Evolutionary conservation across 2,113 vertebrate species (phyloP), one percentile per base, ranked within the genome.

Genomic region (Clarias batrachus): DNA sequence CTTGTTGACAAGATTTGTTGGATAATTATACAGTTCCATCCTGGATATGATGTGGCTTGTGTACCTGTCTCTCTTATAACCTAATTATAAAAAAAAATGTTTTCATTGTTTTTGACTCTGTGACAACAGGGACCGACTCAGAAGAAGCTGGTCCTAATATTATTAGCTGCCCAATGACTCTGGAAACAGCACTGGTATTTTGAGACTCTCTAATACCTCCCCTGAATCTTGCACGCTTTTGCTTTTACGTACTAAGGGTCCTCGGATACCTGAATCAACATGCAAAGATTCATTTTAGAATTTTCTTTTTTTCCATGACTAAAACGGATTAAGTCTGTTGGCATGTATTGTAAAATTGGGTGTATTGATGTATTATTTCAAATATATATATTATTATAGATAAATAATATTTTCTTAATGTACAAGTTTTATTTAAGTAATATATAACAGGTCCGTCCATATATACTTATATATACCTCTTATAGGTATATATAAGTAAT

Each of bases 391-490:
- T 76, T 74, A 52, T 76, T 76, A 33, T 73, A 19, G 7, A 56
- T 78, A 59, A 81, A 37, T 12, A 62, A 37, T 63, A 25, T 65
- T 48, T 33, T 56, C 14, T 30, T 68, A 76, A 19, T 77, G 11
- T 52, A 23, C 70, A 62, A 54, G 37, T 27, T 9, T 79, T 11
- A 3, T 66, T 56, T 33, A 16, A 74, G 21, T 59, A 25, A 62
- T 54, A 83, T 13, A 63, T 81, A 83, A 52, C 23, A 62, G 21
- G n/a, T n/a, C n/a, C n/a, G n/a, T n/a, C n/a, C n/a, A n/a, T n/a
- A n/a, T n/a, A n/a, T n/a, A n/a, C n/a, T n/a, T n/a, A n/a, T n/a
- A n/a, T n/a, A n/a, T n/a, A n/a, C n/a, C n/a, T n/a, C n/a, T n/a
- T n/a, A n/a, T n/a, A n/a, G n/a, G n/a, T n/a, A n/a, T 11, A 3